Evolutionary conservation across 2,113 vertebrate genomes (phyloP).

Genomic region (Falco punctatus): DNA sequence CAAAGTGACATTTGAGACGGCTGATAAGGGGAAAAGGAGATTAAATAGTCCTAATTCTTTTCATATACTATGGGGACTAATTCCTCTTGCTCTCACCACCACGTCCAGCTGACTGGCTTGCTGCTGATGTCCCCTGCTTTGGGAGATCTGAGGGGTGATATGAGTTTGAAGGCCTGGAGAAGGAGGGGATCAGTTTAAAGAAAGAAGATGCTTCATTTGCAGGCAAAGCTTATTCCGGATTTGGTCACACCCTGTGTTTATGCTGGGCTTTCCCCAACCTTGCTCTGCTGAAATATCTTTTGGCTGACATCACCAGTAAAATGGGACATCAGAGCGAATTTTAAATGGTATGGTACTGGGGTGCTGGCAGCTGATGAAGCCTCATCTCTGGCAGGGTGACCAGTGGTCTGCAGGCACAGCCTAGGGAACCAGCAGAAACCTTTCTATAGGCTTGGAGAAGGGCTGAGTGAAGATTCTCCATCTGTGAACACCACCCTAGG

Average conservation of each 20-base stretch:
- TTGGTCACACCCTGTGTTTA: background rate
- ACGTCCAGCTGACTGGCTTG: background rate
- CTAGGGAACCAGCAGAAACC: background rate
- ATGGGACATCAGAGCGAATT: background rate
- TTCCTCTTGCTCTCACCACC: constrained; percentile 50
- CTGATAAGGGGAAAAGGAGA: constrained; percentile 49
- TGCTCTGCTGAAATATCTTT: background rate
- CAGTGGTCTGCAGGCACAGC: background rate
- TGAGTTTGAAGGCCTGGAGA: background rate
- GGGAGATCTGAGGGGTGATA: background rate
- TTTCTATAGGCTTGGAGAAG: background rate
- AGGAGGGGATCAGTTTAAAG: constrained; percentile 1
- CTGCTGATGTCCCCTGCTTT: background rate
- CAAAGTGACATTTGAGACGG: constrained; percentile 35
- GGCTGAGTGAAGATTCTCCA: background rate
- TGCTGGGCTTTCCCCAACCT: background rate
- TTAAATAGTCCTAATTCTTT: constrained; percentile 38
- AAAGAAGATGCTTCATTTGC: background rate
- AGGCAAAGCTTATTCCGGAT: background rate
- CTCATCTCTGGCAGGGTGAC: background rate
- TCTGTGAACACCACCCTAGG: background rate
- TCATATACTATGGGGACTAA: constrained; percentile 11
- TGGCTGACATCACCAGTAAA: background rate
- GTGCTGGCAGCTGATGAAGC: background rate
- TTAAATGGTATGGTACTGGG: background rate